A percentile compares a stretch with the other conserved stretches of the same genome.
Conservation (phyloP, 2,113 vertebrate species). For the Protobothrops flavoviridis region DNA sequence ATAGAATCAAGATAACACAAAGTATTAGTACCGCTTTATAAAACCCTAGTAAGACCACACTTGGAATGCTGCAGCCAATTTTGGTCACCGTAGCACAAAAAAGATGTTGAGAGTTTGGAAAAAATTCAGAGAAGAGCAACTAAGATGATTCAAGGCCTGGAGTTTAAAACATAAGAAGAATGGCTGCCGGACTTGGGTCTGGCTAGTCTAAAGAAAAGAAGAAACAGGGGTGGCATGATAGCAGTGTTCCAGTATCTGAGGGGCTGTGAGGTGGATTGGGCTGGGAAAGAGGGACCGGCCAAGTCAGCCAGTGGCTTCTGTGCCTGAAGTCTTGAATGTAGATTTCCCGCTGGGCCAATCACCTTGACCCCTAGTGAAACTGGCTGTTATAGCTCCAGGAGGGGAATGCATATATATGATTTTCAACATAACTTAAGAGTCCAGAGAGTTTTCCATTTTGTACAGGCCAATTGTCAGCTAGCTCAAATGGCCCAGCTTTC, state of each 20-base stretch:
- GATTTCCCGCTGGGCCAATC: neutral
- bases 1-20: neutral
- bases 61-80: neutral
- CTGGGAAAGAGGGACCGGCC: neutral
- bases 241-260: no score
- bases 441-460: neutral
- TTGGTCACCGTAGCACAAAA: no score
- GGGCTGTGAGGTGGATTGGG: no score
- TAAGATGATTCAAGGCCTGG: no score
- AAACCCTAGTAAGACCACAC: neutral
- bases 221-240: no score
- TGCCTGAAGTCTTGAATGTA: neutral
- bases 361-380: neutral
- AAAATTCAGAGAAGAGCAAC: no score
- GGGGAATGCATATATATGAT: neutral
- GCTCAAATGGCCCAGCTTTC: neutral
- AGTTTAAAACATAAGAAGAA: no score
- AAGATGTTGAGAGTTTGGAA: no score
- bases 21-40: neutral
- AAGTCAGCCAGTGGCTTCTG: neutral
- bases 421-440: neutral
- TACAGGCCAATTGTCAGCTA: neutral
- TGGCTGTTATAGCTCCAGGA: neutral
- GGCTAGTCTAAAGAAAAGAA: no score
- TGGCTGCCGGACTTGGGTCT: fast-evolving